Conservation (phyloP, 2,888 invertebrate species). For the Rhingia rostrata region DNA sequence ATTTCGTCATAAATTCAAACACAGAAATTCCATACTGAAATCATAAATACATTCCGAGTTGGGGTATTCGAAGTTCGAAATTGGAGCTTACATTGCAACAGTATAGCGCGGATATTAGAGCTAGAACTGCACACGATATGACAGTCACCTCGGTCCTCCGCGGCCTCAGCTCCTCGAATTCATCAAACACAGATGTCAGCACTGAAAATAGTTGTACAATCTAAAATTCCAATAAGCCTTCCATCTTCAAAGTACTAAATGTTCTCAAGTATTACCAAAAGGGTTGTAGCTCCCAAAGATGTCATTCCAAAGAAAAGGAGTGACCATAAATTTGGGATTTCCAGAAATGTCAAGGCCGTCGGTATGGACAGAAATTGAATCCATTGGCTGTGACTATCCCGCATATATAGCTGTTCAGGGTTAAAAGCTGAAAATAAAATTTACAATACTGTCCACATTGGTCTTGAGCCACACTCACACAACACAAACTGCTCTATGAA, state of each 20-base stretch:
- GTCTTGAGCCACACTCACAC: slow-evolving; percentile 3
- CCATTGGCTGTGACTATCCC: slow-evolving; percentile 32
- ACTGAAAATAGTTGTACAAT: slow-evolving; percentile 79
- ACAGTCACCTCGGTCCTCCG: slow-evolving; percentile 65
- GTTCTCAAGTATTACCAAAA: slow-evolving; percentile 25
- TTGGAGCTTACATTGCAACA: slow-evolving; percentile 40
- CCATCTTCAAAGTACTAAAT: not conserved
- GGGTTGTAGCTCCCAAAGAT: slow-evolving; percentile 35
- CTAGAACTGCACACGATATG: not conserved
- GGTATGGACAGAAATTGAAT: slow-evolving; percentile 30
- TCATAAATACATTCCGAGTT: not conserved
- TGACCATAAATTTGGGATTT: slow-evolving; percentile 53
- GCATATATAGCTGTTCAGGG: not conserved
- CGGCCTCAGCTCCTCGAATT: slow-evolving; percentile 77
- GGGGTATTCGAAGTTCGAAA: not conserved
- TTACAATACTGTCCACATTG: slow-evolving; percentile 26
- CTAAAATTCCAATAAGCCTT: slow-evolving; percentile 65
- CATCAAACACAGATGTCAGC: slow-evolving; percentile 79
- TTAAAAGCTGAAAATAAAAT: not conserved
- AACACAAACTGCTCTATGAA: slow-evolving; percentile 78
- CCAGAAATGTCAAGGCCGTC: slow-evolving; percentile 29
- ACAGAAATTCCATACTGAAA: slow-evolving; percentile 77
- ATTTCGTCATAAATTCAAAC: slow-evolving; percentile 75
- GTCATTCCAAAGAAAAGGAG: slow-evolving; percentile 53
- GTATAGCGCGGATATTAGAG: slow-evolving; percentile 29